Evolutionary conservation across 2,797 vertebrate genomes (phyloP).

Genomic region (Sebastes miniatus): DNA sequence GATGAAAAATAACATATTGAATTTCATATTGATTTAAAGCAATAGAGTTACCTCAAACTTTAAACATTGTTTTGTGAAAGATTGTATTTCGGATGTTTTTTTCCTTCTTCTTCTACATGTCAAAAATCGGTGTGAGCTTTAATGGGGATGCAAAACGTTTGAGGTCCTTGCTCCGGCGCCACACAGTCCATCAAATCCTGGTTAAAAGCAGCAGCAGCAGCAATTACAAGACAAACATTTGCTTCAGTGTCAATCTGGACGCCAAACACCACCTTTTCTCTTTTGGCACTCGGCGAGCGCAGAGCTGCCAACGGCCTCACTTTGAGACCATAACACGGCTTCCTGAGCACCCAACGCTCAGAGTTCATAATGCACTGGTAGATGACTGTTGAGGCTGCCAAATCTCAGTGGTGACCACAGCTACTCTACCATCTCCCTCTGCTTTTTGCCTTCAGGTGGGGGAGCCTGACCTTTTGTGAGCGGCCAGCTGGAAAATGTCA

Average conservation of each 20-base stretch:
- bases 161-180: not conserved
- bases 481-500: slow-evolving; percentile 79
- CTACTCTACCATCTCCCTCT: slow-evolving; percentile 32
- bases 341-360: slow-evolving; percentile 39
- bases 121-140: not conserved
- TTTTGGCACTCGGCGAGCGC: slow-evolving; percentile 31
- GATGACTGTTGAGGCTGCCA: slow-evolving; percentile 46
- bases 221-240: slow-evolving; percentile 52
- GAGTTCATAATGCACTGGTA: slow-evolving; percentile 57
- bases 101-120: not conserved
- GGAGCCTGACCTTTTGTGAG: slow-evolving; percentile 74
- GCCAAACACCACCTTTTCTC: slow-evolving; percentile 46
- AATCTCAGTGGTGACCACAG: slow-evolving; percentile 48
- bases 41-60: not conserved
- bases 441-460: slow-evolving; percentile 64
- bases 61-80: no score
- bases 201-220: slow-evolving; percentile 29
- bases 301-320: slow-evolving; percentile 35
- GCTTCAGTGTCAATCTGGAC: not conserved
- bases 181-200: not conserved
- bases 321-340: slow-evolving; percentile 34
- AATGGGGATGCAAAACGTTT: not conserved
- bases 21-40: not conserved
- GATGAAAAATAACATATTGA: not conserved
- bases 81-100: not conserved